These are phyloP conservation scores for Trichogramma dendrolimi DNA, from an alignment of 2,888 invertebrate genomes.

Conservation along the genomic window DNA sequence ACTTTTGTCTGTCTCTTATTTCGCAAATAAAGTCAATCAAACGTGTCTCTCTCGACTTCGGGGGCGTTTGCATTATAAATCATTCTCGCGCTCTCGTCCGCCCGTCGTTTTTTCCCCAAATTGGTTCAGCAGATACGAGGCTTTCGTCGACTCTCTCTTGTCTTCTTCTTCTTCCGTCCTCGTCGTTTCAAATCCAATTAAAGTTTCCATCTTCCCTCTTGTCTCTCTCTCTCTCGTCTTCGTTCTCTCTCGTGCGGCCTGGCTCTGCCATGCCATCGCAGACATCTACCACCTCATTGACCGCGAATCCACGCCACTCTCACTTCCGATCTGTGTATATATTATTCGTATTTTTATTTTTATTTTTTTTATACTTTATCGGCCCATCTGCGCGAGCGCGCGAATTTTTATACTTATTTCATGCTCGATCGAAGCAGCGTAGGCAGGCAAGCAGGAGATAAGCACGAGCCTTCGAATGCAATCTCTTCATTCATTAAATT, in stretches of 20 bases:
- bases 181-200: conserved; percentile 35
- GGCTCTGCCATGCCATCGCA: conserved; percentile 6
- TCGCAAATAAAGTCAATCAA: conserved; percentile 19
- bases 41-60: neutral
- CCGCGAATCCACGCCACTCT: conserved; percentile 15
- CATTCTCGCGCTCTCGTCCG: conserved; percentile 2
- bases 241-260: conserved; percentile 20
- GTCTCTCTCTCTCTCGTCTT: conserved; percentile 16
- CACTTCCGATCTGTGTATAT: neutral
- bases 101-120: conserved; percentile 15
- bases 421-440: too few species aligned
- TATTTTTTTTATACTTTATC: too few species aligned
- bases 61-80: conserved; percentile 6
- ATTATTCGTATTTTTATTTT: neutral
- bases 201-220: conserved; percentile 30
- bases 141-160: conserved; percentile 11
- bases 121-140: conserved; percentile 17
- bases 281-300: conserved; percentile 4
- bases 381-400: too few species aligned
- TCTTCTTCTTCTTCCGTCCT: conserved; percentile 10
- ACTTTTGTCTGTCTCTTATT: neutral
- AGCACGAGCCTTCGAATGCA: too few species aligned
- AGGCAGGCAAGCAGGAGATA: too few species aligned
- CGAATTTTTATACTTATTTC: too few species aligned
- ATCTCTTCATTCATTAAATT: too few species aligned